Evolutionary conservation across 1,140 invertebrate species (phyloP).

Genomic region (Saccostrea echinata): DNA sequence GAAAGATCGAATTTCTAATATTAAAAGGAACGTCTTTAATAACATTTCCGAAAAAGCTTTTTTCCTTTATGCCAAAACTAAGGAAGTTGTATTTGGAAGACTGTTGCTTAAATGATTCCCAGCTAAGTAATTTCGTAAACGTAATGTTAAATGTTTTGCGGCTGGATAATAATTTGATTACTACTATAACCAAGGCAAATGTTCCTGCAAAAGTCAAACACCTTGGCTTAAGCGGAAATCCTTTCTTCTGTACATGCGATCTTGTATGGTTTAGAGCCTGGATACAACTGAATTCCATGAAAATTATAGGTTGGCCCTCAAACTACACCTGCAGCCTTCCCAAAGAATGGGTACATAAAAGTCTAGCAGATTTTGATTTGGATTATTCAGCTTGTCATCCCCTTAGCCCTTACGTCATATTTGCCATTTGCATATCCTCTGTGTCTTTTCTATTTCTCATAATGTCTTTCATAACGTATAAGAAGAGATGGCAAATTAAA

Average conservation of each 20-base stretch:
- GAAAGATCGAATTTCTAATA: not conserved
- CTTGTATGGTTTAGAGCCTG: constrained; percentile 37
- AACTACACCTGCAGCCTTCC: constrained; percentile 30
- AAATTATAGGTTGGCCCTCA: not conserved
- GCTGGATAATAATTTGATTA: constrained; percentile 19
- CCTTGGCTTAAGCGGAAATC: not conserved
- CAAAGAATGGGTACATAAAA: not conserved
- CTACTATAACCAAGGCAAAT: not conserved
- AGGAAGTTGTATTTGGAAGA: not conserved
- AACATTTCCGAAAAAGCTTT: not conserved
- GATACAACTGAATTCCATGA: not conserved
- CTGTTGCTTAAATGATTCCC: not conserved
- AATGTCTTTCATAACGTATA: not conserved
- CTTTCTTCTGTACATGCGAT: constrained; percentile 46
- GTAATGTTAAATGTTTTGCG: not conserved
- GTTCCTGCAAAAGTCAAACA: not conserved
- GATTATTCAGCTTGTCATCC: not conserved
- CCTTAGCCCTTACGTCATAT: not conserved
- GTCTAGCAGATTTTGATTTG: not conserved
- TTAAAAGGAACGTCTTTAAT: not conserved
- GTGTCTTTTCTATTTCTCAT: not conserved
- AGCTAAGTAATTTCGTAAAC: not conserved
- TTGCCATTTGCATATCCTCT: not conserved
- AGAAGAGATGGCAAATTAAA: constrained; percentile 35
- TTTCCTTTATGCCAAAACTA: not conserved